Evolutionary conservation across 2,888 invertebrate species (phyloP).

Genomic region (Acanthoscelides obtectus): DNA sequence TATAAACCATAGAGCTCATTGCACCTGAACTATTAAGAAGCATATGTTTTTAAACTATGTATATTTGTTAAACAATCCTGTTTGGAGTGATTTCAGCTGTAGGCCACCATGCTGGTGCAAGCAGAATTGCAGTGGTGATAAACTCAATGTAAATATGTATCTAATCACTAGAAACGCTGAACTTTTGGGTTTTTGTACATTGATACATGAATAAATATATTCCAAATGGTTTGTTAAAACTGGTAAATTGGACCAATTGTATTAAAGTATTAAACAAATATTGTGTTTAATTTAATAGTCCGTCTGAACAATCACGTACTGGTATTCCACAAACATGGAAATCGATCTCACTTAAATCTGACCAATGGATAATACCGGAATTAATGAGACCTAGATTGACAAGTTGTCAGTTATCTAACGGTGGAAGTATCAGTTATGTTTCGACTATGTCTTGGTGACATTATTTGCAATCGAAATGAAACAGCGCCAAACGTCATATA

Average conservation of each 20-base stretch:
- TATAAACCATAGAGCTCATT: no score
- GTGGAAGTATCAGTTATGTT: no score
- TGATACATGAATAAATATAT: constrained; percentile 13
- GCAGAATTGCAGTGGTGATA: background rate
- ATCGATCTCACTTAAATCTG: no score
- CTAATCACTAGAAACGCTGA: constrained; percentile 6
- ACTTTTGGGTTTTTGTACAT: constrained; percentile 26
- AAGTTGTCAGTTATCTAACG: no score
- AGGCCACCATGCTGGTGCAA: background rate
- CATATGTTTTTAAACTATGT: background rate
- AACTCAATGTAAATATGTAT: constrained; percentile 23
- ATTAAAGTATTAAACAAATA: constrained; percentile 8
- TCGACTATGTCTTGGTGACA: no score
- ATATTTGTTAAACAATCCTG: background rate
- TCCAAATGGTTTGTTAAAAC: constrained; percentile 30
- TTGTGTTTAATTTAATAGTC: background rate
- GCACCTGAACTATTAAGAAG: no score
- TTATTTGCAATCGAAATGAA: no score
- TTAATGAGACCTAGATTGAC: no score
- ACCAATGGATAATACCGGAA: no score
- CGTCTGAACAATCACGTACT: no score
- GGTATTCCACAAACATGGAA: no score
- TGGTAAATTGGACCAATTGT: constrained; percentile 33
- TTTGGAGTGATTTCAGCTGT: background rate
- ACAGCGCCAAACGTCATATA: no score